phyloP scores from a whole-genome alignment of 1,140 invertebrate species.

The Micrasema longulum region DNA sequence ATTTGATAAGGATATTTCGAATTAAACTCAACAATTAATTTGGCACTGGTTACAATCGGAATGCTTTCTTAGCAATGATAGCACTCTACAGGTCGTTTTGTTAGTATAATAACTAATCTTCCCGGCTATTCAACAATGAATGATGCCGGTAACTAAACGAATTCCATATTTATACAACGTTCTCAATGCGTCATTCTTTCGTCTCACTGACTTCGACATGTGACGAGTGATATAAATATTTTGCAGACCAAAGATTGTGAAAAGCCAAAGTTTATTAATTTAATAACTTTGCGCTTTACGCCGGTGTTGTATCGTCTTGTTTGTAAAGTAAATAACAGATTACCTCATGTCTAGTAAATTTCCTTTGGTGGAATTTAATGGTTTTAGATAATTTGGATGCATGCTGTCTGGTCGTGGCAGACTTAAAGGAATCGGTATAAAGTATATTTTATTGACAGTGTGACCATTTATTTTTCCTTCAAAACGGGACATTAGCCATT shows the following conservation, averaged over 20 bases:
- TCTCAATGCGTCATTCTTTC: not conserved
- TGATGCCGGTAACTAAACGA: not conserved
- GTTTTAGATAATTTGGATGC: too few species aligned
- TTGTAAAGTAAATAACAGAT: not conserved
- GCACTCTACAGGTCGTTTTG: not conserved
- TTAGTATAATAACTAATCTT: not conserved
- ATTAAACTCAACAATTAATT: too few species aligned
- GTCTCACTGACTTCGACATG: not conserved
- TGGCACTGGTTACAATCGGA: not conserved
- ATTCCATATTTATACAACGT: too few species aligned
- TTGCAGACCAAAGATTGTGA: conserved; percentile 17
- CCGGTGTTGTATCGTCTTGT: too few species aligned
- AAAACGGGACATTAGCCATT: too few species aligned
- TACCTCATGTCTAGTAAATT: not conserved
- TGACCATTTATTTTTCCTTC: too few species aligned
- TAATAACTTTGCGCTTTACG: not conserved
- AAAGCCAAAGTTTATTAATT: conserved; percentile 1
- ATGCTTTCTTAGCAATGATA: not conserved
- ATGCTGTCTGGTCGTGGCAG: too few species aligned
- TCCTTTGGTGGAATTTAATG: not conserved
- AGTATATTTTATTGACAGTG: too few species aligned
- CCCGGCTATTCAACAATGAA: not conserved
- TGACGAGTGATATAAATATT: conserved; percentile 17
- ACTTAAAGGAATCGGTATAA: too few species aligned
- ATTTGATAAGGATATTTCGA: not conserved